Percentiles rank a stretch among this genome's conserved stretches.
Conservation (phyloP, 2,888 invertebrate genomes). For the Resseliella maxima region DNA sequence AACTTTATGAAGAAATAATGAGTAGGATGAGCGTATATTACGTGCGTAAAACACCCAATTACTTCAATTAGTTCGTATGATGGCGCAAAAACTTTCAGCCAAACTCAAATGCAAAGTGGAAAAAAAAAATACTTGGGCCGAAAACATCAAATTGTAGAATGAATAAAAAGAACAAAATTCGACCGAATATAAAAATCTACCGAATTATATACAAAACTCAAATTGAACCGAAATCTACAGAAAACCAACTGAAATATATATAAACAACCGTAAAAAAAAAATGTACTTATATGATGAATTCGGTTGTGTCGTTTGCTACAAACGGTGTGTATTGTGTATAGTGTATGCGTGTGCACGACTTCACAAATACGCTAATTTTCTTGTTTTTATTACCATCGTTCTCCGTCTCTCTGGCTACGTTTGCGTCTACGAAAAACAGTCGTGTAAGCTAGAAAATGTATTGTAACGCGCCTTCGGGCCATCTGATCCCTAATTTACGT, state of each 20-base stretch:
- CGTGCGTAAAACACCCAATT: slow-evolving; percentile 49
- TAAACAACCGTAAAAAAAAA: neutral
- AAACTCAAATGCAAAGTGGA: too few relatives aligned
- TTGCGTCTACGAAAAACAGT: neutral
- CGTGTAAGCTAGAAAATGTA: slow-evolving; percentile 38
- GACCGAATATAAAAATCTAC: too few relatives aligned
- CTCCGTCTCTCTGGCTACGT: neutral
- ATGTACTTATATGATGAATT: neutral
- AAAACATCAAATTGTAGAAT: too few relatives aligned
- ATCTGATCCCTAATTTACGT: slow-evolving; percentile 39
- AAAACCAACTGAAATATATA: too few relatives aligned
- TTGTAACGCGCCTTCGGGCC: slow-evolving; percentile 49
- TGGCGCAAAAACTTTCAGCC: slow-evolving; percentile 38
- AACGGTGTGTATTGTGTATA: neutral
- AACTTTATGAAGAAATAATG: slow-evolving; percentile 23
- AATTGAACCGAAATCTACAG: too few relatives aligned
- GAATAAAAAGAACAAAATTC: too few relatives aligned
- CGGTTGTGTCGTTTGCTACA: neutral
- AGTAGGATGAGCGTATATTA: slow-evolving; percentile 22
- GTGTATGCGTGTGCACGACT: neutral
- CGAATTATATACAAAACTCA: too few relatives aligned
- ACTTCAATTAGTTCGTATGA: slow-evolving; percentile 51
- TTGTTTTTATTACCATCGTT: neutral
- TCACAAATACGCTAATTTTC: neutral
- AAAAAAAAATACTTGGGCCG: too few relatives aligned